Conservation (phyloP, 35 echinoderm and acorn worm genomes). For the Heliocidaris tuberculata region DNA sequence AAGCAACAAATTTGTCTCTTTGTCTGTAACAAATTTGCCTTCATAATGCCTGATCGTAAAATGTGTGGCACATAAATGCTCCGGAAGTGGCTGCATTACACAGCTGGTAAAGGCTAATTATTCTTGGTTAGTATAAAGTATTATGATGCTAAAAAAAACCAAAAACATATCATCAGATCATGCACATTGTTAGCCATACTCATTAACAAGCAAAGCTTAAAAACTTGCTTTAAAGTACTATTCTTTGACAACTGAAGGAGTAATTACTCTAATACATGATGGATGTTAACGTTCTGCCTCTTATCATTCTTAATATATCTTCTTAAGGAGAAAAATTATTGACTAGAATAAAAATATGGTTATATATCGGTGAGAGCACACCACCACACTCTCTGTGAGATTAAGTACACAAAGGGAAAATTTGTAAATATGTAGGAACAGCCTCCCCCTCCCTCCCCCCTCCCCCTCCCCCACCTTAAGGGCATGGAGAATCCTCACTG, state of each 20-base stretch:
- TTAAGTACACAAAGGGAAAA: background rate
- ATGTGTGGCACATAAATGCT: no score
- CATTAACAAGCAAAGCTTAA: background rate
- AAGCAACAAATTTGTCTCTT: no score
- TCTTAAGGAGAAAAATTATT: no score
- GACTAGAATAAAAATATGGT: background rate
- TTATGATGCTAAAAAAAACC: background rate
- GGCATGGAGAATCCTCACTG: background rate
- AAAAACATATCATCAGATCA: background rate
- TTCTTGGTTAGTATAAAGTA: background rate
- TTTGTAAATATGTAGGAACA: background rate
- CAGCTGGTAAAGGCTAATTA: background rate
- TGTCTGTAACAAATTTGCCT: no score
- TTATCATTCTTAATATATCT: no score
- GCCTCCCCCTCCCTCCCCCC: background rate
- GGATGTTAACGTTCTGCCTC: no score
- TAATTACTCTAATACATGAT: no score
- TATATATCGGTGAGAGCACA: background rate
- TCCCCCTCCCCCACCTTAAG: background rate
- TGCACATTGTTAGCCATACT: background rate
- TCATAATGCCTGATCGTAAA: no score
- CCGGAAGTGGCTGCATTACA: no score
- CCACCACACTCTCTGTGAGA: background rate
- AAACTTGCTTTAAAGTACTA: background rate
- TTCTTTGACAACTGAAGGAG: background rate